Evolutionary conservation across 2,888 invertebrate species (phyloP).

Genomic region (Tetanocera ferruginea): DNA sequence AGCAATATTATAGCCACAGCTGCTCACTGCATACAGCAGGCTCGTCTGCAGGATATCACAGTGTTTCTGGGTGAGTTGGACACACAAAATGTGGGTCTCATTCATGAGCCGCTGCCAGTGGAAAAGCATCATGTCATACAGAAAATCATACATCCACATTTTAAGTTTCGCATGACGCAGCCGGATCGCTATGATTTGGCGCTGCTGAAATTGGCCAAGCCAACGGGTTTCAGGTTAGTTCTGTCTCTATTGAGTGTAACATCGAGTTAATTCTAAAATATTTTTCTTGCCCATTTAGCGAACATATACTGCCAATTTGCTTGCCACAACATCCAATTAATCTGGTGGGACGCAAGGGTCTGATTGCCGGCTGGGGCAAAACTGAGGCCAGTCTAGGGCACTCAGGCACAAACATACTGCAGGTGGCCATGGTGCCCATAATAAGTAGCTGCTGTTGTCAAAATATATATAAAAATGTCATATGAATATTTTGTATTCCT

Average conservation of each 20-base stretch:
- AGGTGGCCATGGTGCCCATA: conserved; percentile 86
- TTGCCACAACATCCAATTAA: conserved; percentile 74
- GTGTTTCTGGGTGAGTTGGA: conserved; percentile 87
- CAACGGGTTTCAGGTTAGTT: conserved; percentile 71
- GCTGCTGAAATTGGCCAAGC: conserved; percentile 78
- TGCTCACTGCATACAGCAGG: conserved; percentile 86
- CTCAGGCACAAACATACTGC: conserved; percentile 83
- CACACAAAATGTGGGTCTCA: conserved; percentile 78
- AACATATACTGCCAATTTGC: conserved; percentile 84
- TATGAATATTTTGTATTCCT: too few species aligned
- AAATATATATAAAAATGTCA: too few species aligned
- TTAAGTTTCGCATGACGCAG: conserved; percentile 85
- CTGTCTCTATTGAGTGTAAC: not conserved
- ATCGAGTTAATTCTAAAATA: not conserved
- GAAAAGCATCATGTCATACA: conserved; percentile 79
- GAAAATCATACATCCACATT: conserved; percentile 84
- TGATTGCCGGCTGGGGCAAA: conserved; percentile 89
- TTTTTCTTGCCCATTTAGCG: conserved; percentile 49
- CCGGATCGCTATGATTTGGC: conserved; percentile 87
- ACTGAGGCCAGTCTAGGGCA: conserved; percentile 80
- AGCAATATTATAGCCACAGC: conserved; percentile 81
- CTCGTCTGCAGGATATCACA: conserved; percentile 79
- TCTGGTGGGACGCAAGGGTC: conserved; percentile 73
- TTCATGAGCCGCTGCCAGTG: conserved; percentile 76
- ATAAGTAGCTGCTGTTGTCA: conserved; percentile 74